phyloP scores from a whole-genome alignment of 2,888 invertebrate genomes.

The Himalopsyche anomala region DNA sequence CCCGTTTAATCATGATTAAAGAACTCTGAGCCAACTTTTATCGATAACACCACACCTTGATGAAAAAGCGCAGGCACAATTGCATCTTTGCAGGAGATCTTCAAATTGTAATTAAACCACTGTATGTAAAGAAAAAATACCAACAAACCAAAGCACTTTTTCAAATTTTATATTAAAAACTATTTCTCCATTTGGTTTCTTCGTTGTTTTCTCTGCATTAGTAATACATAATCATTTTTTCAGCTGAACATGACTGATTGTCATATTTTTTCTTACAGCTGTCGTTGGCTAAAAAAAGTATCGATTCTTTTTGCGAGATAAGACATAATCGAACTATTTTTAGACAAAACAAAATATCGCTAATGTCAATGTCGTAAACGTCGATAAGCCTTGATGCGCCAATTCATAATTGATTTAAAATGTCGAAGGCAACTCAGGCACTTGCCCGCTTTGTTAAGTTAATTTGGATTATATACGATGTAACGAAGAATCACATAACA shows the following conservation, averaged over 20 bases:
- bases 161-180: too few species aligned
- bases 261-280: not conserved
- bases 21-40: too few species aligned
- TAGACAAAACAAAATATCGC: not conserved
- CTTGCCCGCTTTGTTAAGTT: not conserved
- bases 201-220: not conserved
- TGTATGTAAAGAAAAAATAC: too few species aligned
- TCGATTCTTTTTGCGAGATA: not conserved
- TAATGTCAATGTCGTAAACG: not conserved
- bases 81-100: too few species aligned
- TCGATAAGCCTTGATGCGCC: conserved; percentile 5
- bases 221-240: not conserved
- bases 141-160: too few species aligned
- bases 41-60: too few species aligned
- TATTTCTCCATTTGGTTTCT: too few species aligned
- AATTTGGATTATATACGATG: not conserved
- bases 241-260: not conserved
- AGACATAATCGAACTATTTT: conserved; percentile 3
- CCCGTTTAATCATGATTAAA: too few species aligned
- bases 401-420: not conserved
- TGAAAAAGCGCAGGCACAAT: too few species aligned
- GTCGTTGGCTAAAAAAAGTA: not conserved
- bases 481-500: not conserved
- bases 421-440: not conserved
- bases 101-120: too few species aligned